These are phyloP conservation scores for Drosophila fuyamai DNA, from an alignment of 1,140 invertebrate species.

Conservation along the genomic window DNA sequence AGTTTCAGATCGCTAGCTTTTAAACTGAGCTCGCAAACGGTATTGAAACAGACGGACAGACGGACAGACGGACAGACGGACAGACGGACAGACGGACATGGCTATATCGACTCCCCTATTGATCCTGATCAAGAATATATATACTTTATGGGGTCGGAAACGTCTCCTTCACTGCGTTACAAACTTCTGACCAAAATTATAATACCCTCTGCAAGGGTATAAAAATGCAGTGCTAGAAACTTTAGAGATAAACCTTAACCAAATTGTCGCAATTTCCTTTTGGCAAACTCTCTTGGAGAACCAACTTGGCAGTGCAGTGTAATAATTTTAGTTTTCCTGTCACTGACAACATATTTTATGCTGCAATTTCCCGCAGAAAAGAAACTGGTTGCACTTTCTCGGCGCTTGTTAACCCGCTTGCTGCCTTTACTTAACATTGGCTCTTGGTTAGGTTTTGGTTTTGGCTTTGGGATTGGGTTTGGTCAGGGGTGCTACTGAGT, in stretches of 20 bases:
- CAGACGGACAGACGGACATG: no score
- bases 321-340: conserved; percentile 54
- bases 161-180: no score
- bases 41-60: no score
- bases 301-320: conserved; percentile 25
- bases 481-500: conserved; percentile 3
- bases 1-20: no score
- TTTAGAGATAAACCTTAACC: conserved; percentile 17
- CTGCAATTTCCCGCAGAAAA: conserved; percentile 42
- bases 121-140: no score
- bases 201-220: no score
- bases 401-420: conserved; percentile 11
- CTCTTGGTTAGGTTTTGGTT: not conserved
- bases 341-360: conserved; percentile 50
- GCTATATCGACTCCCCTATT: no score
- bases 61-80: no score
- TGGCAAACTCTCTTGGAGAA: conserved; percentile 2
- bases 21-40: no score
- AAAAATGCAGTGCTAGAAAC: conserved; percentile 5
- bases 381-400: conserved; percentile 25
- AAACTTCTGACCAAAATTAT: no score
- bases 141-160: no score
- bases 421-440: conserved; percentile 15
- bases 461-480: not conserved
- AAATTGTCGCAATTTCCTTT: conserved; percentile 26